Evolutionary conservation across 2,888 invertebrate species (phyloP).

Genomic region (Carpatolechia fugitivella): DNA sequence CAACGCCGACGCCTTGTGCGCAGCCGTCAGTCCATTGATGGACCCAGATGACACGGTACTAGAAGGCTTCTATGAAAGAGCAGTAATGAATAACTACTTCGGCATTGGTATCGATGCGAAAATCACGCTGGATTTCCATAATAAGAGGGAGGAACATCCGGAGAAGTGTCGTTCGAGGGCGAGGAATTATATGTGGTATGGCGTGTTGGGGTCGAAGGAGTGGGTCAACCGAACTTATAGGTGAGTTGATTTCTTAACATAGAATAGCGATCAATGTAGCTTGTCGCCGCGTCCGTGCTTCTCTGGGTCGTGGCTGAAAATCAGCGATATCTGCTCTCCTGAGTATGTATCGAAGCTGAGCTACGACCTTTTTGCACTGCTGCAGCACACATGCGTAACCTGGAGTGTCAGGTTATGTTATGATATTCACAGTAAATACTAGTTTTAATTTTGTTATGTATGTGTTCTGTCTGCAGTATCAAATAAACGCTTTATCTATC

Average conservation of each 20-base stretch:
- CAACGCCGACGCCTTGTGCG: conserved; percentile 97
- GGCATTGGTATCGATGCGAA: conserved; percentile 99
- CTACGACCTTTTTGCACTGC: no score
- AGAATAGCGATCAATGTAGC: neutral
- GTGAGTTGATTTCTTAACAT: conserved; percentile 33
- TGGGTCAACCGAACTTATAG: conserved; percentile 94
- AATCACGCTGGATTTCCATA: conserved; percentile 97
- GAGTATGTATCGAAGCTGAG: no score
- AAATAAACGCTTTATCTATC: no score
- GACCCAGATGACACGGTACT: conserved; percentile 93
- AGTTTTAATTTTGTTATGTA: no score
- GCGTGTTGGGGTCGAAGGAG: conserved; percentile 88
- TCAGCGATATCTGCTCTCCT: no score
- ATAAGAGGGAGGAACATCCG: conserved; percentile 97
- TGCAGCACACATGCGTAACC: no score
- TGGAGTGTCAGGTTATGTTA: no score
- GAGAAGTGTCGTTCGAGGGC: conserved; percentile 97
- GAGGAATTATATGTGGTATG: conserved; percentile 98
- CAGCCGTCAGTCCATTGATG: conserved; percentile 97
- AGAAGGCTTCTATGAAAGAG: conserved; percentile 94
- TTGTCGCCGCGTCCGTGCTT: neutral
- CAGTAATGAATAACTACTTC: conserved; percentile 99
- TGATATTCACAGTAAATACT: no score
- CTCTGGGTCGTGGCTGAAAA: no score
- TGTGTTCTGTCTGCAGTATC: no score